Base-by-base conservation (phyloP, 2,888 invertebrate species). In the Oasisia sp. region DNA sequence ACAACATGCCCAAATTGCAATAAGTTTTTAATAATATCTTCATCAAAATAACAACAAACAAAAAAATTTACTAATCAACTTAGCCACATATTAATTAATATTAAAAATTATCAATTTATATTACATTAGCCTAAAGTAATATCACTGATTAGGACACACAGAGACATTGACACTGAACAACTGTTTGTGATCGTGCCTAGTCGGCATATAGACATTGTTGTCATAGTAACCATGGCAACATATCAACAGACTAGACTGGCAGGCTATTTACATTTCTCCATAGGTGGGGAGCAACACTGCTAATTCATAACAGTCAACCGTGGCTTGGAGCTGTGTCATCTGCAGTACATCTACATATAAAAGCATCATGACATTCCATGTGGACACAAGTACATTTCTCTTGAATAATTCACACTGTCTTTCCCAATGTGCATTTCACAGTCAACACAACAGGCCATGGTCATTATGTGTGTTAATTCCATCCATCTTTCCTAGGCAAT, bases 171-270 rank as follows among this genome's bases (percentile, higher is more conserved):
- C 50, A 50, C 50, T 50, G 50, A 9, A 50, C 9, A 9, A 50
- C 50, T 50, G 9, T 50, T 8, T 74, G 74, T 74, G 74, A 3
- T 74, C 14, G 5, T 74, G 74, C n/a, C 27, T 74, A 74, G 74
- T 74, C 74, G 14, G 74, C 74, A 74, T 74, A n/a, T 2, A 19
- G 74, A 74, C 74, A 19, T 74, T 74, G 74, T 74, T 74, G 74
- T 74, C 74, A 19, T n/a, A 74, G 74, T 74, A 74, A 74, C 74
- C 74, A 74, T 74, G 74, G 74, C 74, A 74, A 74, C 74, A 74
- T 7, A 74, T 74, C 74, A 74, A 74, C 74, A 74, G 7, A 74
- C 27, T 27, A 14, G 56, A 19, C 74, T 50, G 50, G 38, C 38
- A 38, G 27, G 74, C 74, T 74, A 74, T 74, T 74, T 74, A 74